Conservation (phyloP, 2,888 invertebrate species). For the Drosophila yooni region DNA sequence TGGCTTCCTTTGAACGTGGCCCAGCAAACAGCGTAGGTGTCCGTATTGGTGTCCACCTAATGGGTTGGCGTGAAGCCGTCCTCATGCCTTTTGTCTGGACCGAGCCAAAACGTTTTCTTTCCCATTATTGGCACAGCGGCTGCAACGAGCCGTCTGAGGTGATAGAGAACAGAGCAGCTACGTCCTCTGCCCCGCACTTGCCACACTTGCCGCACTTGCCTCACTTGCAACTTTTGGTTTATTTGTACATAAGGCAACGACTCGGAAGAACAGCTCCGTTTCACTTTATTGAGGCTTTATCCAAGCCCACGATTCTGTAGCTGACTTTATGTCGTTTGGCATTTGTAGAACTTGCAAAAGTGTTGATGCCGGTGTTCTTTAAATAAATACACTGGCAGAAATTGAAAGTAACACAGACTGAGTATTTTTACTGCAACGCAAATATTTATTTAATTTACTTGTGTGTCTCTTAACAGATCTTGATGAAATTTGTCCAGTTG, state of each 20-base stretch:
- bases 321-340: slow-evolving; percentile 36
- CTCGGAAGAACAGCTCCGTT: slow-evolving; percentile 69
- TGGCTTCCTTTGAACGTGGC: slow-evolving; percentile 45
- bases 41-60: slow-evolving; percentile 28
- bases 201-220: slow-evolving; percentile 5
- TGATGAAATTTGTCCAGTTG: too few species aligned
- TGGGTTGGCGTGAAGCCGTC: slow-evolving; percentile 7
- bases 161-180: slow-evolving; percentile 4
- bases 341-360: slow-evolving; percentile 54
- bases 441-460: not conserved
- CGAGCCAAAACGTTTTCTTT: slow-evolving; percentile 39
- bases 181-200: slow-evolving; percentile 5
- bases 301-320: slow-evolving; percentile 33
- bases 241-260: slow-evolving; percentile 74
- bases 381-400: slow-evolving; percentile 40
- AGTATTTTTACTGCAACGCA: not conserved
- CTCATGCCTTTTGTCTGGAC: slow-evolving; percentile 51
- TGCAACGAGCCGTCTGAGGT: slow-evolving; percentile 63
- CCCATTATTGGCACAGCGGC: slow-evolving; percentile 81
- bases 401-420: not conserved
- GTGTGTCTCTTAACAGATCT: too few species aligned
- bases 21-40: slow-evolving; percentile 26
- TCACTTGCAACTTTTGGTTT: slow-evolving; percentile 54
- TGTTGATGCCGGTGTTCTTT: slow-evolving; percentile 18
- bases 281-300: slow-evolving; percentile 37